Percentiles rank a stretch among this genome's conserved stretches.
These are phyloP conservation scores for Oenanthe oenanthe DNA, from an alignment of 2,113 vertebrate genomes.

Conservation along the genomic window DNA sequence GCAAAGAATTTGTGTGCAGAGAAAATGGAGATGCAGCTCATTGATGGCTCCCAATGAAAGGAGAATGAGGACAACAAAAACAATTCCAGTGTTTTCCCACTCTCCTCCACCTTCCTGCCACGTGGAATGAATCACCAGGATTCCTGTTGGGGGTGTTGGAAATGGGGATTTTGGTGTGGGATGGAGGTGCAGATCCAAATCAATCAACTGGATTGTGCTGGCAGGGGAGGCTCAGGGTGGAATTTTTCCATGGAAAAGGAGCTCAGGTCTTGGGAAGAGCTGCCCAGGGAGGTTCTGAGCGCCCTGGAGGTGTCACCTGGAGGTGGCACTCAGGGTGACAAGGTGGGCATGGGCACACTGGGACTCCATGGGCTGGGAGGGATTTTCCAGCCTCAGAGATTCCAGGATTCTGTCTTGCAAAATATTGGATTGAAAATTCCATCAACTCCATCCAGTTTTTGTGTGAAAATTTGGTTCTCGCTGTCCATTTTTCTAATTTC, in stretches of 20 bases:
- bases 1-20: not conserved
- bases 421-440: not conserved
- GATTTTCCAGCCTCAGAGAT: not conserved
- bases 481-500: not conserved
- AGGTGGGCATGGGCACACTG: not conserved
- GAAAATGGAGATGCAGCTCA: not conserved
- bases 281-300: not conserved
- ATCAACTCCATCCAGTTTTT: not conserved
- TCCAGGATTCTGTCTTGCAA: not conserved
- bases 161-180: not conserved
- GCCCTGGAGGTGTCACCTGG: not conserved
- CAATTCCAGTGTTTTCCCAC: not conserved
- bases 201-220: not conserved
- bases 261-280: not conserved
- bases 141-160: not conserved
- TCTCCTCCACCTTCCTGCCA: not conserved
- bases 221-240: not conserved
- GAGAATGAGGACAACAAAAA: not conserved
- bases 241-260: rapidly evolving
- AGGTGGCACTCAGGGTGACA: not conserved
- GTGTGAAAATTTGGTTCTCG: not conserved
- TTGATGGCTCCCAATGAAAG: not conserved
- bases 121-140: not conserved
- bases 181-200: not conserved
- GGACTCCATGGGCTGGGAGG: rapidly evolving